Base-by-base conservation (phyloP, 2,888 invertebrate genomes). In the Xestoiulus laeticollis region DNA sequence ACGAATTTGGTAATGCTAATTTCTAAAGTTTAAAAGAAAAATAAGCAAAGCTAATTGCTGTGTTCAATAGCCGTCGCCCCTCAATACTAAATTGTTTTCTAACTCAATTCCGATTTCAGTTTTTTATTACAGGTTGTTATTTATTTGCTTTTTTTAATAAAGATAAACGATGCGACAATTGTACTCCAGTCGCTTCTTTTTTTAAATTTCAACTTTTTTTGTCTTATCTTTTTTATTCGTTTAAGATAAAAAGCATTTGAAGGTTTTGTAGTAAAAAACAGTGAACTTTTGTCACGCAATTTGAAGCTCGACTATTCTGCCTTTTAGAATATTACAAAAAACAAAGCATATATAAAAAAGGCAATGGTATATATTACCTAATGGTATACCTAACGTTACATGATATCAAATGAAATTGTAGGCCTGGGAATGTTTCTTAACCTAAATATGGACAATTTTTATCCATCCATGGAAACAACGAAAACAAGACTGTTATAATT, bases 401-500 rank as follows among this genome's bases (percentile, higher is more conserved):
- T 6, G 68, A 5, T 59, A 59, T 26, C n/a, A 10, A 22, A 68
- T 68, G 68, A 68, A 48, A 26, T 68, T 1, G 22, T n/a, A 68
- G 26, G 22, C 26, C 22, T 68, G 68, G 26, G 68, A 68, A 68
- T 26, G 1, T 59, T 4, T 59, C n/a, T 3, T 3, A 1, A 59
- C n/a, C n/a, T 59, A 8, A 2, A n/a, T n/a, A 22, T 48, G 48
- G 8, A 48, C 59, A 59, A 5, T 8, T 38, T 38, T 59, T 4
- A 59, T 59, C 48, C 19, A 59, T n/a, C 59, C 59, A n/a, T 59
- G n/a, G n/a, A n/a, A 59, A 59, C 19, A 59, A 59, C 59, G 19
- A n/a, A 59, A 59, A 59, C 19, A 59, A n/a, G n/a, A n/a, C 59
- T 59, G 59, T n/a, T n/a, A 59, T 59, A 59, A 59, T 59, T 59